Base-by-base conservation (phyloP, 2,888 invertebrate species). In the Escarpia spicata region DNA sequence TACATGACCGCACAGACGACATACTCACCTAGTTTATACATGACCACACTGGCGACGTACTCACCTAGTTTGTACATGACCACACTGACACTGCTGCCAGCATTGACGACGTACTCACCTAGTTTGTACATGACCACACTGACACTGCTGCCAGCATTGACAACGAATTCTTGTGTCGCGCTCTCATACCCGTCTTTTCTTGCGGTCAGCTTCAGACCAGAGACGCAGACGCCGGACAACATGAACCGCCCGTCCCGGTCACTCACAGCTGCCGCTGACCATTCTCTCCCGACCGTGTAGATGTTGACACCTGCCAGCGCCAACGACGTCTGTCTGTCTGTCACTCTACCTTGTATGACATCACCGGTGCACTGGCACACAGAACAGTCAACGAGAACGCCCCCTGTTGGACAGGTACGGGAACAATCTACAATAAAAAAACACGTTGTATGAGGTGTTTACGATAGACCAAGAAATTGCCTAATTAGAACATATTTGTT, bases 311-410 rank as follows among this genome's bases (percentile, higher is more conserved):
- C 75, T 75, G 75, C 75, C 0, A 75, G 26, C 4, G 75, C 19
- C 75, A 75, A n/a, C 75, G 75, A 75, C 75, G 75, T 75, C 75
- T 26, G 75, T 75, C 75, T 75, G 75, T 75, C 75, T 75, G 75
- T 75, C 75, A 75, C 75, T 75, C n/a, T 75, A 75, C 75, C 75
- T 75, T n/a, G 19, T 15, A 75, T 1, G 75, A 75, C n/a, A 26
- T 75, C 75, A 75, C 26, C 26, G 3, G 3, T 26, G 75, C 75
- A 75, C n/a, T 75, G 75, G 2, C 75, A 75, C 75, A 75, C 75
- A 75, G 75, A 75, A 75, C 75, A 75, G 75, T 75, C 75, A 6
- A 19, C 75, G 75, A 75, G 75, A 75, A 26, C 2, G 4, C 75
- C 75, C 19, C 75, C 75, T 75, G 75, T 15, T 26, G 75, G 75